Evolutionary conservation across 2,888 invertebrate genomes (phyloP), one percentile per base, ranked within the genome.

Genomic region (Boloria euphrosyne): DNA sequence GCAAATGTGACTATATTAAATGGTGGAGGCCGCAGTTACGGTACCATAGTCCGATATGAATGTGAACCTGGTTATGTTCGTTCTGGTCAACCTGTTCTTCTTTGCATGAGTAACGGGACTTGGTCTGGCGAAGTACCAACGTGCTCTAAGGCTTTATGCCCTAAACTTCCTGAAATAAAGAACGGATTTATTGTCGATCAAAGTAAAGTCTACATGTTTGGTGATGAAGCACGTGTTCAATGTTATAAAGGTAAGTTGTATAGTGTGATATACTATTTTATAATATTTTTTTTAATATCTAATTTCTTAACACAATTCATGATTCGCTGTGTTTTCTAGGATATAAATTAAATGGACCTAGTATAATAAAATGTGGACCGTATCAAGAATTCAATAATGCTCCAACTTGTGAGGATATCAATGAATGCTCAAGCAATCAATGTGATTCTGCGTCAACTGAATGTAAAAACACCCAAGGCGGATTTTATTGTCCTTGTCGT

Each of bases 51-150:
- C 3, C 94, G 98, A 71, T 98, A 96, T 80, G 97, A 97, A 84
- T 98, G 98, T 80, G 97, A 98, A 79, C 95, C 97, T 6, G 98
- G 98, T 3, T 98, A 97, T 80, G 95, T 97, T 64, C 94, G 98
- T 73, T 95, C 94, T 74, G 98, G 98, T 43, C 96, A 96, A 80
- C 98, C 98, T 16, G 98, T 98, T 4, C 94, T 98, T 51, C 94
- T 97, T 47, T 98, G 98, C 83, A 98, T 98, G 97, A 98, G 97
- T 80, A 98, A 98, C 80, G 98, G 98, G 60, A 97, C 98, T 13
- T 98, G 98, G 98, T 98, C 98, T 68, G 97, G 97, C 67, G 95
- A 96, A 74, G 97, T 98, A 4, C 98, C 98, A 1, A 95, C 95
- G 5, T 98, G 98, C 85, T 94, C 96, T 46, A 94, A 97, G 77